These are phyloP conservation scores for Ichneumoninae sp. DNA, from an alignment of 2,888 invertebrate species.

Conservation along the genomic window DNA sequence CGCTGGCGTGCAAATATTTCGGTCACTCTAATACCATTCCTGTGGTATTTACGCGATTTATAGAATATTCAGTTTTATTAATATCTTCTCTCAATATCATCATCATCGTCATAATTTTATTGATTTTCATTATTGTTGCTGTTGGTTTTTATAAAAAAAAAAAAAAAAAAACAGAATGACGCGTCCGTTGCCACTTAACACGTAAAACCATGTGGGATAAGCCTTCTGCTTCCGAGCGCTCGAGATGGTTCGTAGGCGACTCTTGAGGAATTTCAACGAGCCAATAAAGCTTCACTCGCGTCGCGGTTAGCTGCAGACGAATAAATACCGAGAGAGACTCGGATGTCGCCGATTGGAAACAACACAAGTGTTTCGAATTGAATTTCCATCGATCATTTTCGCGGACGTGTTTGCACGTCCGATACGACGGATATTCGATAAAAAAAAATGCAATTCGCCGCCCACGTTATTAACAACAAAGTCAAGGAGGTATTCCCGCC, in stretches of 20 bases:
- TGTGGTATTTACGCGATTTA: neutral
- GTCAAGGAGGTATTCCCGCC: neutral
- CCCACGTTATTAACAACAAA: conserved; percentile 20
- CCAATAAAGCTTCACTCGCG: neutral
- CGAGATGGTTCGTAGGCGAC: neutral
- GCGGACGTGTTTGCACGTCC: neutral
- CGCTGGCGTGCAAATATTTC: neutral
- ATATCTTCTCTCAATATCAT: neutral
- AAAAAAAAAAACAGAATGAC: too few relatives aligned
- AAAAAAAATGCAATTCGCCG: neutral
- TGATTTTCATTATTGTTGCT: neutral
- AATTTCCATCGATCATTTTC: neutral
- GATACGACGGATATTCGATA: neutral
- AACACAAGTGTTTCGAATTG: neutral
- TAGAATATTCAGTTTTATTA: neutral
- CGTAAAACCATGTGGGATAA: too few relatives aligned
- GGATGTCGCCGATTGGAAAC: neutral
- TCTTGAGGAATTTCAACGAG: neutral
- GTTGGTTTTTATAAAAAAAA: too few relatives aligned
- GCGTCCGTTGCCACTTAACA: too few relatives aligned
- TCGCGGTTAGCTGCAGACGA: neutral
- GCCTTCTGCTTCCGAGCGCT: neutral
- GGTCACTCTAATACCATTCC: neutral
- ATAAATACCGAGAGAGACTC: neutral
- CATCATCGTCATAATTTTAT: neutral